Evolutionary conservation across 2,797 vertebrate species (phyloP), one percentile per base, ranked within the genome.

Genomic region (Prunella strophiata): DNA sequence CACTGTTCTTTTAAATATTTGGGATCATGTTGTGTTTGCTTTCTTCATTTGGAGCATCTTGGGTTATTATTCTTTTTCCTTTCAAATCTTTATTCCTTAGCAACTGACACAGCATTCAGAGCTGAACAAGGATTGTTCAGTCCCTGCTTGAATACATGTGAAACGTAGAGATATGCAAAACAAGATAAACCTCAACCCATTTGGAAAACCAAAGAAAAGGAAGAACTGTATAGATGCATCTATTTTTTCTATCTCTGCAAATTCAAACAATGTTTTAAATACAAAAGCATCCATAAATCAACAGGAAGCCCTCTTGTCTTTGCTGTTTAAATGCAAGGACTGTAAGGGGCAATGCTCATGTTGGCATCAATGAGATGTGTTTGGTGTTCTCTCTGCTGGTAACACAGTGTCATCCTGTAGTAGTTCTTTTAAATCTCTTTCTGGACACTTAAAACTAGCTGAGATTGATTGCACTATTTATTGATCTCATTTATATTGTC

Each of bases 401-500:
- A 91, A 89, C 10, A 7, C 30, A 91, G 34, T n/a, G 62, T 58
- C 88, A 71, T 40, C 43, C 51, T 45, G 81, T 36, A 58, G 32
- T 36, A 21, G 34, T 55, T 73, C 83, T 71, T 59, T 84, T 75
- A 88, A 96, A 29, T 55, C 42, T 92, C 82, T 88, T 57, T 71
- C 68, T 62, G 73, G 81, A 84, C 74, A 51, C 34, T 81, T 93
- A 78, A 83, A 93, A 96, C n/a, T 55, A 74, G 34, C 50, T 50
- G 61, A 91, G 77, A 93, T 42, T 72, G 73, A 93, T 88, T 77
- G 36, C 47, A 20, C 42, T 89, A 71, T 91, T 96, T 84, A 91
- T 93, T 85, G 89, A 96, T 88, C 80, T 91, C 79, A 91, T 86
- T 79, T 87, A 74, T 65, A 84, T 74, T 88, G 75, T 96, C 74